These are phyloP conservation scores for Drosophila demipolita DNA, from an alignment of 2,888 invertebrate species.

Conservation along the genomic window DNA sequence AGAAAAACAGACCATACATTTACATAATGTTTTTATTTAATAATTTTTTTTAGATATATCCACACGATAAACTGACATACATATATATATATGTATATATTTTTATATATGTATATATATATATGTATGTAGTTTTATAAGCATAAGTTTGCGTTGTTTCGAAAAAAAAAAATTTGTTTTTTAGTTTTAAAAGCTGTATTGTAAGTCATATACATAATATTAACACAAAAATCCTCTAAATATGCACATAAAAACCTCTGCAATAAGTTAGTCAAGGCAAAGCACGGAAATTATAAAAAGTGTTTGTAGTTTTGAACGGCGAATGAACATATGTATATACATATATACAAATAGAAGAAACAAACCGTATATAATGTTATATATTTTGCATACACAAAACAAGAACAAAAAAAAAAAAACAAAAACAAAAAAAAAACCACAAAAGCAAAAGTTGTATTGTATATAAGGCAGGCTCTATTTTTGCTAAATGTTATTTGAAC, in stretches of 20 bases:
- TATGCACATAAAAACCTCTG: constrained; percentile 69
- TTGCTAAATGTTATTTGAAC: constrained; percentile 82
- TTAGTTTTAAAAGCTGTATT: constrained; percentile 72
- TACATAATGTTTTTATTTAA: constrained; percentile 54
- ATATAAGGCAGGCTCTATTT: constrained; percentile 78
- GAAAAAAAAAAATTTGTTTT: constrained; percentile 73
- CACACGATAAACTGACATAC: constrained; percentile 61
- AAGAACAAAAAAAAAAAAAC: constrained; percentile 34
- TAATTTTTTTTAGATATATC: constrained; percentile 53
- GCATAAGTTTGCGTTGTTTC: constrained; percentile 74
- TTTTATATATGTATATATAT: constrained; percentile 55
- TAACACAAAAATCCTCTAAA: constrained; percentile 57
- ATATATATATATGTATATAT: constrained; percentile 55
- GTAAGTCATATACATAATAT: constrained; percentile 61
- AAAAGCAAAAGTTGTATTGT: constrained; percentile 73
- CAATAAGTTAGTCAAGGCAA: constrained; percentile 78
- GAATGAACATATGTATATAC: constrained; percentile 52
- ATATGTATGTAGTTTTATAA: constrained; percentile 59
- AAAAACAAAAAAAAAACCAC: constrained; percentile 26
- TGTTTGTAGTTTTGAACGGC: constrained; percentile 62
- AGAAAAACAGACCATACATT: constrained; percentile 58
- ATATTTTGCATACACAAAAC: constrained; percentile 70
- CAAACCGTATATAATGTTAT: constrained; percentile 58
- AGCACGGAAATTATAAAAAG: constrained; percentile 53
- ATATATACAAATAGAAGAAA: constrained; percentile 47